Percentiles rank a stretch among this genome's conserved stretches.
Evolutionary conservation across 1,140 invertebrate genomes (phyloP).

Genomic region (Heliothis subflexa): DNA sequence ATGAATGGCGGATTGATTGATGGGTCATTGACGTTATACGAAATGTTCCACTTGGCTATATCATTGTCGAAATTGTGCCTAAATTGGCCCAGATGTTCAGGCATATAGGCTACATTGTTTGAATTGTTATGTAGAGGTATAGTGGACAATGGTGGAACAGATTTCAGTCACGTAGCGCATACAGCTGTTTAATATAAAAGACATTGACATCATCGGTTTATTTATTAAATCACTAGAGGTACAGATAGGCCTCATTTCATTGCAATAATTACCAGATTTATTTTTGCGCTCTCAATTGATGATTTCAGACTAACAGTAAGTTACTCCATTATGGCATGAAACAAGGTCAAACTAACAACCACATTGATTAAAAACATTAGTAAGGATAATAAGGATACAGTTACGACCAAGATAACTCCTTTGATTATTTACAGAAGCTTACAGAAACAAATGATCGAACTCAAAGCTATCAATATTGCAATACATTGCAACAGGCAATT

Average conservation of each 20-base stretch:
- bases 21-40: constrained; percentile 64
- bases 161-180: constrained; percentile 40
- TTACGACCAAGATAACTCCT: background rate
- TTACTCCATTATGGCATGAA: too few relatives aligned
- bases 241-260: too few relatives aligned
- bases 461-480: constrained; percentile 29
- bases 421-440: constrained; percentile 7
- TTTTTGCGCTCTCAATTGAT: too few relatives aligned
- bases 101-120: constrained; percentile 37
- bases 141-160: background rate
- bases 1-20: constrained; percentile 59
- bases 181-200: constrained; percentile 13
- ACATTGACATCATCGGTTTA: background rate
- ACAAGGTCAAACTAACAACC: too few relatives aligned
- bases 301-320: too few relatives aligned
- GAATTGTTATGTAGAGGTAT: constrained; percentile 39
- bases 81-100: constrained; percentile 47
- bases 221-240: too few relatives aligned
- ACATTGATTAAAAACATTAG: too few relatives aligned
- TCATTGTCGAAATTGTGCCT: constrained; percentile 50
- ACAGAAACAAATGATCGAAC: constrained; percentile 26
- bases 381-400: background rate
- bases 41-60: constrained; percentile 60
- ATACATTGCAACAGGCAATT: constrained; percentile 23
- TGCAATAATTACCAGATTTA: too few relatives aligned